phyloP scores from a whole-genome alignment of 2,797 vertebrate species.

The Amblyopsis hoosieri region DNA sequence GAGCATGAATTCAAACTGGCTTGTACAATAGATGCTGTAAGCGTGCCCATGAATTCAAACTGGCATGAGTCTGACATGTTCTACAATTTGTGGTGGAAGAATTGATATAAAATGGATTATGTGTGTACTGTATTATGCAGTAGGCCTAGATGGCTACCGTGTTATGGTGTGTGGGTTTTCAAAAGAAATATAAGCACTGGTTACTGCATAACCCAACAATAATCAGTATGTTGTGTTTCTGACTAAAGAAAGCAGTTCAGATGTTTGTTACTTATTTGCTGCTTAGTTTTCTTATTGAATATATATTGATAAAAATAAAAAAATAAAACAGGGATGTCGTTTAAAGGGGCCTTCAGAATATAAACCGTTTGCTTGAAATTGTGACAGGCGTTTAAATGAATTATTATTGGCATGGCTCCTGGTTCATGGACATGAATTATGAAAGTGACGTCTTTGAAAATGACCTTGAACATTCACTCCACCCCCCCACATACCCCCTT shows the following conservation, averaged over 20 bases:
- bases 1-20: conserved; percentile 23
- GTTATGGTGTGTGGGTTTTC: conserved; percentile 21
- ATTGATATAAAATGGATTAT: conserved; percentile 35
- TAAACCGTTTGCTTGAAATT: conserved; percentile 45
- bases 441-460: conserved; percentile 69
- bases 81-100: conserved; percentile 37
- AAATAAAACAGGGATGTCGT: conserved; percentile 25
- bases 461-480: conserved; percentile 75
- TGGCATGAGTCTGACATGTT: conserved; percentile 21
- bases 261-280: conserved; percentile 23
- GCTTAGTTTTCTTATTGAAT: conserved; percentile 45
- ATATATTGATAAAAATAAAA: conserved; percentile 25
- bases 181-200: conserved; percentile 25
- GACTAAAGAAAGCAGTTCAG: conserved; percentile 22
- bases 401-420: conserved; percentile 50
- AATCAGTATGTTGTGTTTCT: conserved; percentile 21
- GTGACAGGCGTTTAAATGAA: conserved; percentile 12
- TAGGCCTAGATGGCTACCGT: conserved; percentile 1
- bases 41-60: conserved; percentile 26
- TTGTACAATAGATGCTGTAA: conserved; percentile 23
- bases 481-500: conserved; percentile 15
- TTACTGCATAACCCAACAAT: conserved; percentile 34
- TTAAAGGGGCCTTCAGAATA: conserved; percentile 35
- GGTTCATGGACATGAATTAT: conserved; percentile 70
- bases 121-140: conserved; percentile 36